A percentile compares a stretch with the other conserved stretches of the same genome.
Evolutionary conservation across 2,113 vertebrate species (phyloP).

Genomic region (Castor canadensis): DNA sequence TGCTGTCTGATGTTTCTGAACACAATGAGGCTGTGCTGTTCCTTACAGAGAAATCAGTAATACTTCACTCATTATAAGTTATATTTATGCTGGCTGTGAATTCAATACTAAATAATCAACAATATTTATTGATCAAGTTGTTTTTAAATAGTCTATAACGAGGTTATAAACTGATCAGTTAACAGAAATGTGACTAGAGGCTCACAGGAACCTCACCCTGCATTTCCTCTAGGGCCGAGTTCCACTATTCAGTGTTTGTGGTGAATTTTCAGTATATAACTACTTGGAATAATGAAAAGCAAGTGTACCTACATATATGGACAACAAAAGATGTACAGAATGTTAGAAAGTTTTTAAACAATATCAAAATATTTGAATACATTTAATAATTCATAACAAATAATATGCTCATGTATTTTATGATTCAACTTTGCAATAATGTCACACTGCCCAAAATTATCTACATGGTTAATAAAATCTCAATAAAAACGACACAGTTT

Average conservation of each 20-base stretch:
- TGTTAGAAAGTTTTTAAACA: neutral
- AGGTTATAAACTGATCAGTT: neutral
- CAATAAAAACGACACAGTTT: slow-evolving; percentile 11
- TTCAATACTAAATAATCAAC: neutral
- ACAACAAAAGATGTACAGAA: neutral
- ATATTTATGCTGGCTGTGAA: neutral
- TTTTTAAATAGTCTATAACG: neutral
- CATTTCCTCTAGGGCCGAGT: neutral
- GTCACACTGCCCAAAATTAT: neutral
- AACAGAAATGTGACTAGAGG: neutral
- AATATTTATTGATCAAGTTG: neutral
- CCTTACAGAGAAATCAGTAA: neutral
- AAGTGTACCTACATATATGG: neutral
- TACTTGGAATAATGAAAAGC: neutral
- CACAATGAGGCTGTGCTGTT: neutral
- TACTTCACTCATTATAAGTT: neutral
- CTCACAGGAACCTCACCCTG: neutral
- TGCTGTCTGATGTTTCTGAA: neutral
- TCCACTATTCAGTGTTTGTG: no score
- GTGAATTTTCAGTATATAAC: neutral
- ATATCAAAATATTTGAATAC: neutral
- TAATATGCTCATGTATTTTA: neutral
- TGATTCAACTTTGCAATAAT: neutral
- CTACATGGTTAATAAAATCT: neutral
- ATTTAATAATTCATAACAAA: neutral